A percentile compares a stretch with the other conserved stretches of the same genome.
Evolutionary conservation across 2,113 vertebrate species (phyloP).

Genomic region (Ailurus styani): DNA sequence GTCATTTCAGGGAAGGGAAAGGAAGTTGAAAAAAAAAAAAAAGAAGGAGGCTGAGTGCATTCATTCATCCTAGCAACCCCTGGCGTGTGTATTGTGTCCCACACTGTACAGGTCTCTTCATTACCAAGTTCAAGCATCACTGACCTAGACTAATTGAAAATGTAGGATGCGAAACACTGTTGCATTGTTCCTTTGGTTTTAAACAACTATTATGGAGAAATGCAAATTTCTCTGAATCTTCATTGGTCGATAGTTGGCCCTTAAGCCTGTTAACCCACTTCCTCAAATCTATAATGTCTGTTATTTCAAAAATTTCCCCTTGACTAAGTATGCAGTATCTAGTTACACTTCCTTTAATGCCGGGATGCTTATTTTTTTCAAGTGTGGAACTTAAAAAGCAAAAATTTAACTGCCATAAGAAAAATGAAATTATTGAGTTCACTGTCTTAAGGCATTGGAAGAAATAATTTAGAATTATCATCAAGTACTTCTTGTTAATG

Average conservation of each 20-base stretch:
- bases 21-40: neutral
- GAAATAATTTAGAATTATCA: neutral
- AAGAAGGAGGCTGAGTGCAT: neutral
- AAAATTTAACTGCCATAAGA: neutral
- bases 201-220: neutral
- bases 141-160: neutral
- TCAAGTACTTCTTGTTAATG: neutral
- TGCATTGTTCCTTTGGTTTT: neutral
- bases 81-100: fast-evolving
- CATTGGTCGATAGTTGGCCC: fast-evolving
- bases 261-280: neutral
- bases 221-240: neutral
- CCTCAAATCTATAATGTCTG: neutral
- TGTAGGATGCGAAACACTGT: neutral
- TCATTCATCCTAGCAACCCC: fast-evolving
- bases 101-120: fast-evolving
- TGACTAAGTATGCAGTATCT: neutral
- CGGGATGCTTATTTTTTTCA: slow-evolving; percentile 23
- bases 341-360: slow-evolving; percentile 65
- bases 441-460: neutral
- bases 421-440: neutral
- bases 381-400: slow-evolving; percentile 7
- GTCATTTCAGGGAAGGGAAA: slow-evolving; percentile 23
- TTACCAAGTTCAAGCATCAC: fast-evolving
- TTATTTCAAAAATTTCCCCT: slow-evolving; percentile 29